Evolutionary conservation across 2,888 invertebrate genomes (phyloP).

Genomic region (Druceiella hillmani): DNA sequence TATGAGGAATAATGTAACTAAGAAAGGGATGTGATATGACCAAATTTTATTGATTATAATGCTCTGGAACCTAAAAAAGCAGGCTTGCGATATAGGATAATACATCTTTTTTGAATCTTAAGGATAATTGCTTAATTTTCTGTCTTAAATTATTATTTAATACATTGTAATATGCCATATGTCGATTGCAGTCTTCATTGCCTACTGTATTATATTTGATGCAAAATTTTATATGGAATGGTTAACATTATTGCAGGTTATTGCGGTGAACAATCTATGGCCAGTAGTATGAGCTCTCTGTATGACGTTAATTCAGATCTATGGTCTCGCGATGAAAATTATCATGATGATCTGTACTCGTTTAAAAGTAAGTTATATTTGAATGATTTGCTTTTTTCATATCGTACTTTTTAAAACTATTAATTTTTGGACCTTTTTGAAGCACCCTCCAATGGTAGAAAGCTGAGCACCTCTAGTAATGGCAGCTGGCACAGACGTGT

Average conservation of each 20-base stretch:
- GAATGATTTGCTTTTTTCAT: too few species aligned
- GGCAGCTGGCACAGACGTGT: constrained; percentile 55
- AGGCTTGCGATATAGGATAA: too few species aligned
- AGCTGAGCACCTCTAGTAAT: constrained; percentile 45
- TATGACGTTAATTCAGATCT: constrained; percentile 42
- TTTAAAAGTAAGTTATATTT: constrained; percentile 26
- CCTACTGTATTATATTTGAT: too few species aligned
- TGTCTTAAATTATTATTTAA: not conserved
- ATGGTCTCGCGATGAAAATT: constrained; percentile 32
- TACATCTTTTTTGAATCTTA: too few species aligned
- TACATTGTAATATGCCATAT: not conserved
- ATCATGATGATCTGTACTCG: constrained; percentile 32
- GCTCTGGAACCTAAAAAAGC: too few species aligned
- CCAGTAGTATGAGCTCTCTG: constrained; percentile 44
- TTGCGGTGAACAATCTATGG: constrained; percentile 42
- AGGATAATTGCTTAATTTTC: too few species aligned
- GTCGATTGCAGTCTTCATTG: not conserved
- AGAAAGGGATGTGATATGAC: too few species aligned
- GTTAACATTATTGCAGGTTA: constrained; percentile 32
- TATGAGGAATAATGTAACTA: too few species aligned
- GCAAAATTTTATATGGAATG: too few species aligned
- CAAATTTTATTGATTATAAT: too few species aligned
- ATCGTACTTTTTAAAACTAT: too few species aligned
- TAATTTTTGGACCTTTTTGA: constrained; percentile 2
- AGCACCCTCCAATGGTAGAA: constrained; percentile 39